Conservation (phyloP, 1,140 invertebrate genomes). For the Saccostrea cuccullata region DNA sequence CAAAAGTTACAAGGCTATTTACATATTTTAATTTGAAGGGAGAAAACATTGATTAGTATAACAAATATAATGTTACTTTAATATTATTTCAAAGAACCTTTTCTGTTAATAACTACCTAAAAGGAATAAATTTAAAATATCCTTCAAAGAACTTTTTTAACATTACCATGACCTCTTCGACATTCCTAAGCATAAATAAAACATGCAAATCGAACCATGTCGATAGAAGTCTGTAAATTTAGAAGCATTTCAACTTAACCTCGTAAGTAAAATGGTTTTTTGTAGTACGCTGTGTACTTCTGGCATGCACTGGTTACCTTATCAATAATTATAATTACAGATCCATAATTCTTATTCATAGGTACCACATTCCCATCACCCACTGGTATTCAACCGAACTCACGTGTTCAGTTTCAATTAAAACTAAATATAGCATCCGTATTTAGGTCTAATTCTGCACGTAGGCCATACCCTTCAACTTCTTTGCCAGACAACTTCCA, state of each 20-base stretch:
- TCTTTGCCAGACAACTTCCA: not conserved
- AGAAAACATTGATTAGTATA: no score
- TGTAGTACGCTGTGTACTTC: not conserved
- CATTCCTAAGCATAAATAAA: no score
- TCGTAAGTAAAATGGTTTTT: not conserved
- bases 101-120: no score
- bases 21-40: no score
- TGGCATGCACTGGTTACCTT: not conserved
- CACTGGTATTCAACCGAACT: not conserved
- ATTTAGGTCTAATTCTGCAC: not conserved
- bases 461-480: not conserved
- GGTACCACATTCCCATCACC: not conserved
- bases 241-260: not conserved
- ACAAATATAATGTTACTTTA: no score
- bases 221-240: not conserved
- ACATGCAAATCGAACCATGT: no score
- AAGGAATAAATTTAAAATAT: no score
- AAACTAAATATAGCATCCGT: conserved; percentile 24
- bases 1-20: no score
- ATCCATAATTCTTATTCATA: conserved; percentile 26
- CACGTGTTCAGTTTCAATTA: conserved; percentile 11
- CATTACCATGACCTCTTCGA: no score
- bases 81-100: no score
- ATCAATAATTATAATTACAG: not conserved
- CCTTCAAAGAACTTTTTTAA: no score